phyloP scores from a whole-genome alignment of 2,797 vertebrate genomes.

The Sebastolobus alascanus region DNA sequence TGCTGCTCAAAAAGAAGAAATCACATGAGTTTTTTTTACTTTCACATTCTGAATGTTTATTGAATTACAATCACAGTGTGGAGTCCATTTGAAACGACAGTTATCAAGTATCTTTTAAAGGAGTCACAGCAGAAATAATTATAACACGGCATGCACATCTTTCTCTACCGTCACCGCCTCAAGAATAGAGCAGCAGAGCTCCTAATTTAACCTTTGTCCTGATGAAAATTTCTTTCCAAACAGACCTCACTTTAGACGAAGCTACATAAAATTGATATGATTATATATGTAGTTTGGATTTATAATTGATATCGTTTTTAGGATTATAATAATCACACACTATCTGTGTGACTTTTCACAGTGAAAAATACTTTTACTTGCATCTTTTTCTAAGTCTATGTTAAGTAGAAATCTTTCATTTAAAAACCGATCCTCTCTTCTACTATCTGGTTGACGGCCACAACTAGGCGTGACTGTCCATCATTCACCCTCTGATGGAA shows the following conservation, averaged over 20 bases:
- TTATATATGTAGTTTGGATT: constrained; percentile 1
- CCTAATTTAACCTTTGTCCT: constrained; percentile 5
- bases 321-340: constrained; percentile 24
- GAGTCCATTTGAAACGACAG: constrained; percentile 62
- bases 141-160: constrained; percentile 49
- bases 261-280: not conserved
- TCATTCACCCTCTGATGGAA: constrained; percentile 12
- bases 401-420: constrained; percentile 17
- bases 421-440: not conserved
- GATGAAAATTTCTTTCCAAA: not conserved
- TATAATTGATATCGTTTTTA: not conserved
- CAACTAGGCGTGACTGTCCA: constrained; percentile 8
- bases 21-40: constrained; percentile 77
- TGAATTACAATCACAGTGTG: constrained; percentile 78
- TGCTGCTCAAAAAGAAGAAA: constrained; percentile 67
- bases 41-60: constrained; percentile 80
- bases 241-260: constrained; percentile 7
- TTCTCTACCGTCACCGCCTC: not conserved
- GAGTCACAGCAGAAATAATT: constrained; percentile 56
- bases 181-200: constrained; percentile 15
- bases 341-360: not conserved
- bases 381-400: not conserved
- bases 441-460: not conserved
- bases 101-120: constrained; percentile 47
- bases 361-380: not conserved